Percentiles rank a stretch among this genome's conserved stretches.
Conservation (phyloP, 2,888 invertebrate species). For the Vannuccia rotundouncinata region DNA sequence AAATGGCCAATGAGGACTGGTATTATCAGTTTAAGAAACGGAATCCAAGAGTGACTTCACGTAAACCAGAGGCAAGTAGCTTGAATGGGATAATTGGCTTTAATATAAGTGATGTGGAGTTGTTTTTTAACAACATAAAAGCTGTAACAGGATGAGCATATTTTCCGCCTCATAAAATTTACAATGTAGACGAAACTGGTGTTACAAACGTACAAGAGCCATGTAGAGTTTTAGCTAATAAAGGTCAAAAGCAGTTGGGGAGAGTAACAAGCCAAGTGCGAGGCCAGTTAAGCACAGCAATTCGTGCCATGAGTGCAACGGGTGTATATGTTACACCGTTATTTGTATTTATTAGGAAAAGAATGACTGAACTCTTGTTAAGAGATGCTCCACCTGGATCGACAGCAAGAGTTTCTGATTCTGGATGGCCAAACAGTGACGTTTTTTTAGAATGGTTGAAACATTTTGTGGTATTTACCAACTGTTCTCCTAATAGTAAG, state of each 20-base stretch:
- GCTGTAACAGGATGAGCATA: conserved; percentile 16
- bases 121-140: conserved; percentile 36
- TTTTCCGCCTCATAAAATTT: conserved; percentile 31
- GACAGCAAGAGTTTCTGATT: conserved; percentile 33
- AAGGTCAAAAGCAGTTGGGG: conserved; percentile 34
- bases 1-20: conserved; percentile 35
- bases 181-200: conserved; percentile 36
- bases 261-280: conserved; percentile 35
- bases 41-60: conserved; percentile 30
- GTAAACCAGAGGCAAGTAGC: conserved; percentile 33
- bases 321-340: conserved; percentile 40
- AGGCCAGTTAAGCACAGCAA: conserved; percentile 38
- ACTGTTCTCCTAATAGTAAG: conserved; percentile 35
- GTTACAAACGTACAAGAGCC: conserved; percentile 19
- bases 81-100: conserved; percentile 31
- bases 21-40: conserved; percentile 29
- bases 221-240: conserved; percentile 30
- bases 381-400: conserved; percentile 36
- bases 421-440: conserved; percentile 41
- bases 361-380: conserved; percentile 36
- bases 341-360: conserved; percentile 40
- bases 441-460: conserved; percentile 40
- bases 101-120: conserved; percentile 20
- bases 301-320: conserved; percentile 35
- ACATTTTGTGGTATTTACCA: conserved; percentile 38